phyloP scores from a whole-genome alignment of 2,797 vertebrate species.

The Rhynchotus rufescens region DNA sequence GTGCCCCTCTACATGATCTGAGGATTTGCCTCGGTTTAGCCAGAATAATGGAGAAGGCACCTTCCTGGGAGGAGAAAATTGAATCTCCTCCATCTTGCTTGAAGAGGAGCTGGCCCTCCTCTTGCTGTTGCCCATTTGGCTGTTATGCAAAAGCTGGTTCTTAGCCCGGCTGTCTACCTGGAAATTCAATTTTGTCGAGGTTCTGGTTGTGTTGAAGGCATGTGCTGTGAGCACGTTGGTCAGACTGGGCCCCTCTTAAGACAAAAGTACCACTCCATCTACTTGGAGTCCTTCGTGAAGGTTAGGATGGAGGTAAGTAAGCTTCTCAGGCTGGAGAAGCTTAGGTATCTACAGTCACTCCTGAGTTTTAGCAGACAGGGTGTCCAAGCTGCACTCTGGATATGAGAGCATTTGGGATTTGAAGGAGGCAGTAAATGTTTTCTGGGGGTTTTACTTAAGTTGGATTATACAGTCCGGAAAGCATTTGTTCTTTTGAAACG shows the following conservation, averaged over 20 bases:
- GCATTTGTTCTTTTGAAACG: not conserved
- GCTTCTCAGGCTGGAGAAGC: not conserved
- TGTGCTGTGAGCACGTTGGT: too few species aligned
- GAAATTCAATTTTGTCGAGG: too few species aligned
- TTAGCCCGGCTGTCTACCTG: too few species aligned
- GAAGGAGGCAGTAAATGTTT: not conserved
- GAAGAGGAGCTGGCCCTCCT: too few species aligned
- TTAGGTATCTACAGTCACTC: not conserved
- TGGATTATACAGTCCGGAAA: not conserved
- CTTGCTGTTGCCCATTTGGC: too few species aligned
- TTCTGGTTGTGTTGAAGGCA: too few species aligned
- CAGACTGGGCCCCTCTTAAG: not conserved
- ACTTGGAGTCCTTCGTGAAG: not conserved
- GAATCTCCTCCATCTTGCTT: too few species aligned
- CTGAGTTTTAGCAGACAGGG: not conserved
- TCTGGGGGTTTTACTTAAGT: not conserved
- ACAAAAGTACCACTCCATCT: not conserved
- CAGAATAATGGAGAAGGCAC: too few species aligned
- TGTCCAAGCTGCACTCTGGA: not conserved
- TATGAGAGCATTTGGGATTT: not conserved
- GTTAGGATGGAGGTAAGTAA: rapidly evolving
- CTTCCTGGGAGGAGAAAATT: too few species aligned
- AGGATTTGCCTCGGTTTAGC: too few species aligned
- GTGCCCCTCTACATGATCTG: not conserved
- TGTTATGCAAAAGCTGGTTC: too few species aligned